Conservation (phyloP, 2,113 vertebrate genomes). For the Varanus komodoensis region DNA sequence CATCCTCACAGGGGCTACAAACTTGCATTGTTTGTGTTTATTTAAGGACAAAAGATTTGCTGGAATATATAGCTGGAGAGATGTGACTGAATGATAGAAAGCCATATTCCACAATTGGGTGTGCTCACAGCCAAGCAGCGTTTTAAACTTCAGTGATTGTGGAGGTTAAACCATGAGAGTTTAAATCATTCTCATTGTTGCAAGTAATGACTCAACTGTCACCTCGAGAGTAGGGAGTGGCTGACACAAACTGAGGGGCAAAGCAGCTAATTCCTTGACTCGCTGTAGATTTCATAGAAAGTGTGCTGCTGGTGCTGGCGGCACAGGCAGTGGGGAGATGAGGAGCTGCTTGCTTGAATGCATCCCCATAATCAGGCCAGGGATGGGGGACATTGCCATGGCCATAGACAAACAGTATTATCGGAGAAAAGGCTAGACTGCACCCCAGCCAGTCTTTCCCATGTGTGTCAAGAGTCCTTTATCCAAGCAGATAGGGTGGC, state of each 20-base stretch:
- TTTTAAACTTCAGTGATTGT: not conserved
- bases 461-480: not conserved
- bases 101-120: too few species aligned
- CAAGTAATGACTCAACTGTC: not conserved
- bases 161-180: not conserved
- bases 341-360: not conserved
- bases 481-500: not conserved
- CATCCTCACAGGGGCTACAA: not conserved
- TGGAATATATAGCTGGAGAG: not conserved
- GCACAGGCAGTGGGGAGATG: not conserved
- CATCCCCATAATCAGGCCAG: not conserved
- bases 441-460: not conserved
- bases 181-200: not conserved
- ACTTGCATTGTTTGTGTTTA: not conserved
- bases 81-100: not conserved
- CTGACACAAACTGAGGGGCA: not conserved
- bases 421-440: not conserved
- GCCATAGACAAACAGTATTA: not conserved
- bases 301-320: not conserved
- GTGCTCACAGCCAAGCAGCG: not conserved
- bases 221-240: too few species aligned
- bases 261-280: not conserved
- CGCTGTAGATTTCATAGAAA: not conserved
- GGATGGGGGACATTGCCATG: not conserved
- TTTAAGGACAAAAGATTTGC: not conserved